phyloP scores from a whole-genome alignment of 1,140 invertebrate species.

The Plutomurus gul region DNA sequence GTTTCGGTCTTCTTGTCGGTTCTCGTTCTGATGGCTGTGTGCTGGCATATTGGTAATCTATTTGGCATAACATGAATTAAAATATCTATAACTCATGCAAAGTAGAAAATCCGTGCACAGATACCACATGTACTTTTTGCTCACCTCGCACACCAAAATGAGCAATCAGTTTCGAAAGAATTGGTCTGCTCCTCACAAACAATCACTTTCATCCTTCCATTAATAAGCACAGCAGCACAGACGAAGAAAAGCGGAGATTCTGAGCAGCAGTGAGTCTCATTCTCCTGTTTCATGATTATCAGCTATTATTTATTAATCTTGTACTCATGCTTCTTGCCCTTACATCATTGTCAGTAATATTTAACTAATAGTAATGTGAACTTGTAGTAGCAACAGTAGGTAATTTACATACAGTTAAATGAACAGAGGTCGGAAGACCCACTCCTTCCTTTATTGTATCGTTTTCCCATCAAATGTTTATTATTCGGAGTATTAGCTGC shows the following conservation, averaged over 20 bases:
- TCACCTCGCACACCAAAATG: not conserved
- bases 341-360: too few relatives aligned
- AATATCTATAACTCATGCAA: slow-evolving; percentile 10
- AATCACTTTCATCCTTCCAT: too few relatives aligned
- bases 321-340: not conserved
- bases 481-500: not conserved
- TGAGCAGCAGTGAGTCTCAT: not conserved
- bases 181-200: too few relatives aligned
- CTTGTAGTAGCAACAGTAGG: not conserved
- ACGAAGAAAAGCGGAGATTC: not conserved
- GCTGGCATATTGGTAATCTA: not conserved
- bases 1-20: slow-evolving; percentile 20
- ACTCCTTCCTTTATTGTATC: not conserved
- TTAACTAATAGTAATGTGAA: slow-evolving; percentile 7
- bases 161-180: slow-evolving; percentile 2
- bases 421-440: not conserved
- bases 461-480: not conserved
- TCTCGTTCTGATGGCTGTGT: not conserved
- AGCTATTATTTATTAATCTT: slow-evolving; percentile 8
- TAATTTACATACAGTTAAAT: not conserved
- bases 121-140: not conserved
- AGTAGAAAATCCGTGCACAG: not conserved
- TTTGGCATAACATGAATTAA: not conserved
- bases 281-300: not conserved
- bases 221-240: not conserved